A percentile compares a stretch with the other conserved stretches of the same genome.
Evolutionary conservation across 2,113 vertebrate genomes (phyloP).

Genomic region (Lasiurus cinereus): DNA sequence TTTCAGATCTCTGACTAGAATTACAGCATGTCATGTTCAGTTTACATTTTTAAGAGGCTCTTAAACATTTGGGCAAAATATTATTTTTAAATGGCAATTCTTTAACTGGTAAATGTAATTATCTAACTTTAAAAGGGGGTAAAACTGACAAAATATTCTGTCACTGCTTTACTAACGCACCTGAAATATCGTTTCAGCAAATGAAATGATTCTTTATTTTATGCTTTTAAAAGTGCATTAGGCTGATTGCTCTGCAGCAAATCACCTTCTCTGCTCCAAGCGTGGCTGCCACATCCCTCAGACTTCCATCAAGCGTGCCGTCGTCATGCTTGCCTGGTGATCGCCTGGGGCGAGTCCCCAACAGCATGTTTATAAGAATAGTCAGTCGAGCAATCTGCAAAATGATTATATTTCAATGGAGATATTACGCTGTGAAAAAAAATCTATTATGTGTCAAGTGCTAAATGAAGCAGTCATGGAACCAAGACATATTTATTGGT

Average conservation of each 20-base stretch:
- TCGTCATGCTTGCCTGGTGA: slow-evolving; percentile 95
- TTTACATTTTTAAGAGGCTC: slow-evolving; percentile 84
- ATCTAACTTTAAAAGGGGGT: slow-evolving; percentile 85
- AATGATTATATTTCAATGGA: slow-evolving; percentile 94
- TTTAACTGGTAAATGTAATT: slow-evolving; percentile 91
- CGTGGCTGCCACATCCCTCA: slow-evolving; percentile 91
- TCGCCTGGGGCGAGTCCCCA: slow-evolving; percentile 94
- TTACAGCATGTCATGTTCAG: slow-evolving; percentile 85
- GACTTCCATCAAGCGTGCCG: slow-evolving; percentile 94
- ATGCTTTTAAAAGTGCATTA: slow-evolving; percentile 98
- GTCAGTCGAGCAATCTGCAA: slow-evolving; percentile 96
- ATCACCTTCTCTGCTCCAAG: slow-evolving; percentile 95
- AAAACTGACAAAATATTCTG: slow-evolving; percentile 94
- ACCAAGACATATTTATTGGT: slow-evolving; percentile 87
- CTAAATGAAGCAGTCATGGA: slow-evolving; percentile 89
- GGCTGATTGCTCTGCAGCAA: slow-evolving; percentile 96
- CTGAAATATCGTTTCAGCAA: slow-evolving; percentile 93
- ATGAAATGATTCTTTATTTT: slow-evolving; percentile 92
- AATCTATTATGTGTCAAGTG: slow-evolving; percentile 88
- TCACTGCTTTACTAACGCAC: slow-evolving; percentile 91
- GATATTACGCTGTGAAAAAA: slow-evolving; percentile 89
- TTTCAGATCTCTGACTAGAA: slow-evolving; percentile 85
- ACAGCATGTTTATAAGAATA: slow-evolving; percentile 95
- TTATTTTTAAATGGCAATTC: slow-evolving; percentile 87
- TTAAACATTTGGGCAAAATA: slow-evolving; percentile 92